Conservation (phyloP, 2,888 invertebrate genomes). For the Nymphalis c-album region DNA sequence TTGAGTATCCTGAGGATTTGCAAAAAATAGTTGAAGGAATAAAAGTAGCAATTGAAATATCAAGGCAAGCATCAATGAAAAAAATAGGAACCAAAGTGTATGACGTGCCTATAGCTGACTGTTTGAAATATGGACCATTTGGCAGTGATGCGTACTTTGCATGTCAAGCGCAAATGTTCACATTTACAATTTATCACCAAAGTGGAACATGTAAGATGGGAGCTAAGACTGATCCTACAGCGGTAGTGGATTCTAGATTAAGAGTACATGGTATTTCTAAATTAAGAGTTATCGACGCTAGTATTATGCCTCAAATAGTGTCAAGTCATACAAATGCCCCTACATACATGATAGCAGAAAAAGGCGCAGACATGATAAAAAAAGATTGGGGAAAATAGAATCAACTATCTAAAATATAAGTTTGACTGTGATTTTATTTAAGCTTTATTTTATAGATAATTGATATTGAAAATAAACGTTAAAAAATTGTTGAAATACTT, state of each 20-base stretch:
- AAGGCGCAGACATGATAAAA: conserved; percentile 87
- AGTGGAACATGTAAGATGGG: conserved; percentile 87
- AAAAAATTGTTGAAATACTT: neutral
- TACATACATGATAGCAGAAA: conserved; percentile 90
- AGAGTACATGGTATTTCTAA: conserved; percentile 84
- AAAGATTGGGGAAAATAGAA: conserved; percentile 64
- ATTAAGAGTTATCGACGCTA: conserved; percentile 88
- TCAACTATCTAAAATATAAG: conserved; percentile 18
- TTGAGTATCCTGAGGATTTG: conserved; percentile 83
- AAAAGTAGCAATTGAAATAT: conserved; percentile 80
- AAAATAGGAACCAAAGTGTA: conserved; percentile 82
- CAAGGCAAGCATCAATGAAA: conserved; percentile 81
- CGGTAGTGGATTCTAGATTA: conserved; percentile 84
- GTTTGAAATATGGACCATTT: conserved; percentile 77
- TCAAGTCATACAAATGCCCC: conserved; percentile 90
- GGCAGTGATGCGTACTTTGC: conserved; percentile 86
- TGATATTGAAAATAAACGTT: neutral
- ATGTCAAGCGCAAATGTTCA: conserved; percentile 84
- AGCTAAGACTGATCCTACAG: conserved; percentile 72
- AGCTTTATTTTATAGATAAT: conserved; percentile 2
- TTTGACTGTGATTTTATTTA: conserved; percentile 27
- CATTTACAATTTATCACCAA: conserved; percentile 87
- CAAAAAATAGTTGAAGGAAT: conserved; percentile 84
- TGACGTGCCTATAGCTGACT: conserved; percentile 82
- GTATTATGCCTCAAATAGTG: conserved; percentile 89